A percentile compares a stretch with the other conserved stretches of the same genome.
Conservation (phyloP, 2,888 invertebrate species). For the Orchestes rusci region DNA sequence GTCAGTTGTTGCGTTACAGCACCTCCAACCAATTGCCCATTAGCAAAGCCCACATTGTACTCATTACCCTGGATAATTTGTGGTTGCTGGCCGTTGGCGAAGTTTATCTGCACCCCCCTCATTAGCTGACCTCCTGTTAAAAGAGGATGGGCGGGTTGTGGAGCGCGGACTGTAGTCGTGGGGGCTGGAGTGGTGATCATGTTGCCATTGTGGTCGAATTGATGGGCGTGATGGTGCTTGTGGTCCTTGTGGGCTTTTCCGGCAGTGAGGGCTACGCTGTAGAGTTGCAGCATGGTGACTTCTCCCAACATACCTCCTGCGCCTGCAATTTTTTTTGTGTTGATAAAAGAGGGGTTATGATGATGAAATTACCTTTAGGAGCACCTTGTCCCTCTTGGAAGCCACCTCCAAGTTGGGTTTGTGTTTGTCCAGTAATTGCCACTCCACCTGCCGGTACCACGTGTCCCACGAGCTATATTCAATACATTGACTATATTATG, state of each 20-base stretch:
- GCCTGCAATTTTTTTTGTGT: constrained; percentile 38
- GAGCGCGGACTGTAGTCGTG: constrained; percentile 49
- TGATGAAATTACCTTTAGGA: constrained; percentile 43
- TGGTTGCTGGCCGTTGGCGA: constrained; percentile 43
- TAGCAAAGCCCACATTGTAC: constrained; percentile 52
- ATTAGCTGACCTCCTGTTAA: constrained; percentile 60
- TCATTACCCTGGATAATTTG: constrained; percentile 49
- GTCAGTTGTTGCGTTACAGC: constrained; percentile 34
- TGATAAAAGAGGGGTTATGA: not conserved
- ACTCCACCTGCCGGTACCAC: constrained; percentile 68
- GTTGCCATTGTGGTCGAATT: constrained; percentile 66
- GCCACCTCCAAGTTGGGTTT: constrained; percentile 52
- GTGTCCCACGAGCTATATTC: constrained; percentile 64
- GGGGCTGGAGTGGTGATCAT: constrained; percentile 55
- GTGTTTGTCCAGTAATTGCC: constrained; percentile 68
- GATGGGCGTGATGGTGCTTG: constrained; percentile 80
- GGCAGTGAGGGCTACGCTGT: constrained; percentile 72
- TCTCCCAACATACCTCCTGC: constrained; percentile 64
- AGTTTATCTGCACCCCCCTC: constrained; percentile 49
- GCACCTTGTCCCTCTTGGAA: constrained; percentile 48
- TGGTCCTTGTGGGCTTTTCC: constrained; percentile 83
- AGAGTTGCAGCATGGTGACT: constrained; percentile 72
- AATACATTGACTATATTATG: not conserved
- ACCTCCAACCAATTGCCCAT: constrained; percentile 54
- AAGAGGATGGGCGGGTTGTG: constrained; percentile 47